Evolutionary conservation across 1,140 invertebrate species (phyloP), one percentile per base, ranked within the genome.

Genomic region (Teleogryllus occipitalis): DNA sequence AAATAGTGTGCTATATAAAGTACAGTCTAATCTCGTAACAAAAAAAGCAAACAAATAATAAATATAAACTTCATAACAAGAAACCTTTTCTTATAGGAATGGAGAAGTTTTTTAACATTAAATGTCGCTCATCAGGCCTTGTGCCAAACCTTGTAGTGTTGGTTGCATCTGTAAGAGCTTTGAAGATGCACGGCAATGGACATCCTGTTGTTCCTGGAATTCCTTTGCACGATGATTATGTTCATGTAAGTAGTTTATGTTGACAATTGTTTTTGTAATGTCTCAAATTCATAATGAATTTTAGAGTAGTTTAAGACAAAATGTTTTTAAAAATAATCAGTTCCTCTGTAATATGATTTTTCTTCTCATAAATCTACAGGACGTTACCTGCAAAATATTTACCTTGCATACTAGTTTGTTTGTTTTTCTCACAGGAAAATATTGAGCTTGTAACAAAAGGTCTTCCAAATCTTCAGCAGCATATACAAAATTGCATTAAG

Each of bases 41-140:
- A 18, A 21, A 73, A 73, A 73, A 73, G 15, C 18, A 15, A 15
- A 22, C 15, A 27, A 47, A n/a, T 18, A 15, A 22, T 76, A 15
- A 27, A 22, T 27, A 76, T 76, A 76, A 76, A 4, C 15, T 15
- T 27, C 27, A 39, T 39, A 39, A 39, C 27, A 39, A 39, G 27
- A 39, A 1, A 39, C 27, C 1, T 80, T 73, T 81, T 80, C 73
- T 80, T 76, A 65, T 82, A 92, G 91, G 96, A 75, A 97, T 99
- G 94, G 98, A 99, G 88, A 99, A 99, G 86, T 99, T 99, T 88
- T 98, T 98, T 86, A 92, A 99, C 85, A 99, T 99, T 78, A 99
- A 99, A 88, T 99, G 97, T 83, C 92, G 97, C 22, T 92, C 93
- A 75, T 98, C 97, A 7, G 94, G 93, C 0, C 89, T 94, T 72